These are phyloP conservation scores for Steinernema feltiae DNA, from an alignment of 1,140 invertebrate species.

Conservation along the genomic window DNA sequence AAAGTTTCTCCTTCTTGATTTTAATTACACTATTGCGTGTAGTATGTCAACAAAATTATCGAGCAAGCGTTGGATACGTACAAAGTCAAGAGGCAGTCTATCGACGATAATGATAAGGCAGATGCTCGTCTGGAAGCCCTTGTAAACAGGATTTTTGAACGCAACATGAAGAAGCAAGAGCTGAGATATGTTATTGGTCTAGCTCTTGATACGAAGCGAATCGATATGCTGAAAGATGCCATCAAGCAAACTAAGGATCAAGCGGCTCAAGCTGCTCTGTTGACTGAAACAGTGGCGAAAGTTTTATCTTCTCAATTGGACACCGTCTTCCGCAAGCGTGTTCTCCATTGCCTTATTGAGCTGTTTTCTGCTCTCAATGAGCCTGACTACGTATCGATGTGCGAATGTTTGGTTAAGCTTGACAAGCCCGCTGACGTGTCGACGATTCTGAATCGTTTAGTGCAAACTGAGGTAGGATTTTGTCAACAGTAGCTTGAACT, in stretches of 20 bases:
- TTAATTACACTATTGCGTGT: constrained; percentile 72
- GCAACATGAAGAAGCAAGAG: constrained; percentile 58
- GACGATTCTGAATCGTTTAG: constrained; percentile 40
- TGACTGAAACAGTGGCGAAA: constrained; percentile 48
- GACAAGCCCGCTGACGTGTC: constrained; percentile 48
- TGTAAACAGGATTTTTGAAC: constrained; percentile 91
- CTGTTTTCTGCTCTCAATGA: constrained; percentile 40
- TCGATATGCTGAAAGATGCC: constrained; percentile 51
- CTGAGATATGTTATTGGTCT: constrained; percentile 48
- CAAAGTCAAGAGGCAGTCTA: constrained; percentile 37
- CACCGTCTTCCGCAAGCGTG: constrained; percentile 37
- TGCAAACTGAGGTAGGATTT: constrained; percentile 31
- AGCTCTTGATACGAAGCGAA: constrained; percentile 46
- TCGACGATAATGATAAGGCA: neutral
- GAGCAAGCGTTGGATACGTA: constrained; percentile 62
- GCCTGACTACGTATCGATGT: constrained; percentile 43
- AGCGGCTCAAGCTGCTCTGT: constrained; percentile 30
- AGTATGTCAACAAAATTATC: constrained; percentile 68
- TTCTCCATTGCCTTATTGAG: constrained; percentile 39
- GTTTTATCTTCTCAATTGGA: constrained; percentile 49
- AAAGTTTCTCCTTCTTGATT: constrained; percentile 7
- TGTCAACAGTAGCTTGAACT: constrained; percentile 20
- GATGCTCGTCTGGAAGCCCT: constrained; percentile 82
- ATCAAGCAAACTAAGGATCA: constrained; percentile 42
- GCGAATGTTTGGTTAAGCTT: constrained; percentile 49